Evolutionary conservation across 2,113 vertebrate species (phyloP), one percentile per base, ranked within the genome.

Genomic region (Nannobrachium achirus): DNA sequence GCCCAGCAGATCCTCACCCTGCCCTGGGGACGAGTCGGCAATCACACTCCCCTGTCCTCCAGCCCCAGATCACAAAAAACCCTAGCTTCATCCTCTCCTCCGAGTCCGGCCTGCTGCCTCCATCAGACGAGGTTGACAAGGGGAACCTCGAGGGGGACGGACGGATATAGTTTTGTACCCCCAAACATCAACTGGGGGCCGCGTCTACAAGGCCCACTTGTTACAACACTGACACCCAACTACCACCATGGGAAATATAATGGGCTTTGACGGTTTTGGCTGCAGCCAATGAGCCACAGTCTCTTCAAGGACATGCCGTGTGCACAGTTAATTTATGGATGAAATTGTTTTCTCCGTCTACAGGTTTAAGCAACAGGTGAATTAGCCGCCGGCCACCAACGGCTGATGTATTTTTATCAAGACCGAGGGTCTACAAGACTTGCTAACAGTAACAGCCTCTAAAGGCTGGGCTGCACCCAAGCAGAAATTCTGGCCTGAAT

Each of bases 1-100:
- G 92, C 89, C 91, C 90, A 89, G 78, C 85, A 89, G 87, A 91
- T 84, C 89, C 87, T 80, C 74, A 84, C 85, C 80, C 76, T 41
- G 81, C 87, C 91, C 83, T 58, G 69, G 89, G 86, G 89, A 92
- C 72, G 33, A 51, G 33, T 71, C 48, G 63, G 77, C 85, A 73
- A 75, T 81, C 87, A 86, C 82, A 74, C 83, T 83, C 63, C 66
- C 56, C 72, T 70, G 76, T 86, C 75, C 84, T 82, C 69, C 73
- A 86, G 76, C 68, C 74, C 79, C 73, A 66, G 75, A 76, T 74
- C 74, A 11, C 39, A 60, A 78, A 75, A 25, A 25, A 25, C 20
- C 80, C 71, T 64, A 69, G 81, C 57, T 58, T 74, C 73, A 56
- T 66, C 1, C n/a, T 11, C 63, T 78, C 78, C 69, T 78, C 78